Base-by-base conservation (phyloP, 2,888 invertebrate genomes). In the Rhagonycha fulva region DNA sequence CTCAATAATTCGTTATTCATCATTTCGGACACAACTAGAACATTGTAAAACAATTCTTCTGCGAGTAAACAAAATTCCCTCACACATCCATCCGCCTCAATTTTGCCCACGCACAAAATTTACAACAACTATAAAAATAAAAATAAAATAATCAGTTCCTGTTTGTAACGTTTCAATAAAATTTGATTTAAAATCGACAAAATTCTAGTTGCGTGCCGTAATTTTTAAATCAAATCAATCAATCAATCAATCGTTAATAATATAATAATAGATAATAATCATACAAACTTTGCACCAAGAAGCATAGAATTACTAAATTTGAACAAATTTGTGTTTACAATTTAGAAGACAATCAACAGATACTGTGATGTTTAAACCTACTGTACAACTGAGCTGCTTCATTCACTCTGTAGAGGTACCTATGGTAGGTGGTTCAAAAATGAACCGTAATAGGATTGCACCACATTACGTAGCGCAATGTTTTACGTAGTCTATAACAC, bases 331-430 rank as follows among this genome's bases (percentile, higher is more conserved):
- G 76, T 74, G 74, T 76, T 76, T 71, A 76, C 62, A 76, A 76
- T 72, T 77, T 77, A 73, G 74, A 76, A 72, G 75, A 78, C 76
- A 79, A 79, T 73, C 76, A 78, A 78, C 77, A 78, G 77, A 75
- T 80, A 78, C 75, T 80, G 80, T 82, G 79, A 79, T 80, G 78
- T 79, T 80, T 79, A 77, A 81, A 83, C 81, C 83, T 85, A 86
- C 85, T 86, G 84, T 86, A 86, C 86, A 86, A 85, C 84, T 85
- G 85, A 86, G 85, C 86, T 86, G 85, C 84, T 80, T 80, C 75
- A 85, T 85, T 85, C 85, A 85, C 83, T 85, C 85, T 83, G 82
- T 82, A 85, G 86, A 87, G 87, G 87, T 87, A 87, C 87, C 87
- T 86, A 86, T 86, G 86, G 87, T 86, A 85, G 82, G 83, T 82